These are phyloP conservation scores for Dorcus hopei DNA, from an alignment of 2,888 invertebrate species.

Conservation along the genomic window DNA sequence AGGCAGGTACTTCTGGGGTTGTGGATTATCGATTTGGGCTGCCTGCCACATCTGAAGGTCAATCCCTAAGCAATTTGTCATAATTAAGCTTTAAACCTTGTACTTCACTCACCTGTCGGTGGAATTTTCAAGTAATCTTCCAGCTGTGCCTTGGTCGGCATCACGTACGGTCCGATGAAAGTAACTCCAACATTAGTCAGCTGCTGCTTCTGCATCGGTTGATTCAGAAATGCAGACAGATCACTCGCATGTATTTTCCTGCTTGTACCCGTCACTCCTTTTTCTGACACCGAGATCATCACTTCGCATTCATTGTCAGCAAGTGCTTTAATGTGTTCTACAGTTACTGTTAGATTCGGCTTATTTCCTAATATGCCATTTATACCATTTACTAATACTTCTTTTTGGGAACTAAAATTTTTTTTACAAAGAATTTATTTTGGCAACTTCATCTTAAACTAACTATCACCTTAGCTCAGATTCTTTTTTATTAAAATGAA, in stretches of 20 bases:
- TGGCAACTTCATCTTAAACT: not conserved
- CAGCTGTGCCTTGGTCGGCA: conserved; percentile 74
- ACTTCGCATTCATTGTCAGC: conserved; percentile 76
- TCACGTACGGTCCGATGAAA: conserved; percentile 68
- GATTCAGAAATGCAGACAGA: conserved; percentile 66
- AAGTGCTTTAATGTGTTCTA: conserved; percentile 75
- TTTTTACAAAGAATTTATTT: too few relatives aligned
- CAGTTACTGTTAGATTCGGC: conserved; percentile 74
- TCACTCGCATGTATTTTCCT: conserved; percentile 72
- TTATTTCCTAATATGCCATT: conserved; percentile 76
- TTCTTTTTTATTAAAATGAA: conserved; percentile 79
- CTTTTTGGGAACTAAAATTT: conserved; percentile 56
- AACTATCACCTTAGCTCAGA: conserved; percentile 68
- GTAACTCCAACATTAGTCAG: conserved; percentile 69
- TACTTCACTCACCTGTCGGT: conserved; percentile 61
- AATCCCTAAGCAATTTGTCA: conserved; percentile 61
- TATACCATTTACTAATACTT: conserved; percentile 64
- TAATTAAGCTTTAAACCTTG: conserved; percentile 23
- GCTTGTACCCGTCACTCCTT: conserved; percentile 60
- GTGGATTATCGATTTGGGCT: conserved; percentile 93
- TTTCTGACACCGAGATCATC: conserved; percentile 70
- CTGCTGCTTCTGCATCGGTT: conserved; percentile 68
- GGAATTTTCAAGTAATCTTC: conserved; percentile 87
- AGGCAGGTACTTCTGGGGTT: conserved; percentile 84
- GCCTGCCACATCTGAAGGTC: conserved; percentile 94